These are phyloP conservation scores for Charadrius vociferus DNA, from an alignment of 2,113 vertebrate genomes.

Conservation along the genomic window DNA sequence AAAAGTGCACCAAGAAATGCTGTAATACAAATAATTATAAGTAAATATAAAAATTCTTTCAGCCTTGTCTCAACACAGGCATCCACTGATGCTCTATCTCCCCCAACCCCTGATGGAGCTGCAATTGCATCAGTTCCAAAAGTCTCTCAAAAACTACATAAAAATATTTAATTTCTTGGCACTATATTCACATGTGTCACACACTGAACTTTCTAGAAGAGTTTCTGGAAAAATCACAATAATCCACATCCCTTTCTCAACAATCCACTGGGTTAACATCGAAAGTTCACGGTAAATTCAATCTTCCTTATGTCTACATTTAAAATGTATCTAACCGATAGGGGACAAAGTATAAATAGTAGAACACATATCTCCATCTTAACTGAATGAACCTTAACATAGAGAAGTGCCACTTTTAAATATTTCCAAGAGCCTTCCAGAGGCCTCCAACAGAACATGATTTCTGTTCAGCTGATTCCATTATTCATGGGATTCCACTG, in stretches of 20 bases:
- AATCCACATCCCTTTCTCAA: not conserved
- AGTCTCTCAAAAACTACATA: not conserved
- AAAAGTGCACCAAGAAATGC: not conserved
- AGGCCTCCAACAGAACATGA: not conserved
- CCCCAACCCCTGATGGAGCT: rapidly evolving
- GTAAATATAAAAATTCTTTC: not conserved
- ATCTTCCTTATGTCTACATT: not conserved
- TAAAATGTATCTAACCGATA: not conserved
- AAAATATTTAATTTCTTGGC: not conserved
- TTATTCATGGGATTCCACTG: not conserved
- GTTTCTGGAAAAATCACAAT: not conserved
- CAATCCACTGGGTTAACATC: not conserved
- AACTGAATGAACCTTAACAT: not conserved
- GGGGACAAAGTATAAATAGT: not conserved
- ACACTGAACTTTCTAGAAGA: not conserved
- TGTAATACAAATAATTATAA: not conserved
- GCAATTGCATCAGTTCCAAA: not conserved
- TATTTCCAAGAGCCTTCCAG: not conserved
- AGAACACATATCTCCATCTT: rapidly evolving
- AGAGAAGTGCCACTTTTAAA: not conserved
- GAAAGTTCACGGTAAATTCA: not conserved
- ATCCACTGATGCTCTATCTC: not conserved
- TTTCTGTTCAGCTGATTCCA: not conserved
- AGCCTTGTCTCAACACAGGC: not conserved
- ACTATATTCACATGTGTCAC: not conserved